These are phyloP conservation scores for Octonoba sinensis DNA, from an alignment of 2,888 invertebrate genomes.

Conservation along the genomic window DNA sequence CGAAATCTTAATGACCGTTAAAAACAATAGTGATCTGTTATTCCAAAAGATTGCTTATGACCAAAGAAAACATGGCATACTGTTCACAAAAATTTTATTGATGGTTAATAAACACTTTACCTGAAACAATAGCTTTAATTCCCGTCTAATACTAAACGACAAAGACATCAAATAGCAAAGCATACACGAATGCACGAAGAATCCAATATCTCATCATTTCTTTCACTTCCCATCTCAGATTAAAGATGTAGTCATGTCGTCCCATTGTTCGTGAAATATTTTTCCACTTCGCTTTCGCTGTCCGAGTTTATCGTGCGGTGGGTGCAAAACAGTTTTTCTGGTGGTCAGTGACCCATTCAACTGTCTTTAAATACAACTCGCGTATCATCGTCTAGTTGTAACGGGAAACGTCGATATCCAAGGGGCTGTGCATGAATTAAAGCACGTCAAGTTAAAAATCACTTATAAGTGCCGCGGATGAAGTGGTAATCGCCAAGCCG, in stretches of 20 bases:
- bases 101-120: no score
- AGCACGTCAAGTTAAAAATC: no score
- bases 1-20: no score
- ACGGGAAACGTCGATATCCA: slow-evolving; percentile 27
- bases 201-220: slow-evolving; percentile 14
- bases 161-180: no score
- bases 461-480: no score
- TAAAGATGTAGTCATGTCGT: slow-evolving; percentile 10
- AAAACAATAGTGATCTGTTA: no score
- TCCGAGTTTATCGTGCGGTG: slow-evolving; percentile 23
- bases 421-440: not conserved
- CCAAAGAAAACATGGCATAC: no score
- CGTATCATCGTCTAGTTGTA: slow-evolving; percentile 6
- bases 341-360: slow-evolving; percentile 47
- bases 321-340: slow-evolving; percentile 32
- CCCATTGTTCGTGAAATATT: slow-evolving; percentile 4
- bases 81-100: no score
- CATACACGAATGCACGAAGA: slow-evolving; percentile 2
- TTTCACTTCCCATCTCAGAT: slow-evolving; percentile 9
- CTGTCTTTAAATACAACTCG: slow-evolving; percentile 16
- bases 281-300: not conserved
- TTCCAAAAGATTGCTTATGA: no score
- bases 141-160: no score
- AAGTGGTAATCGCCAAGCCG: no score
- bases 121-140: no score